These are phyloP conservation scores for Darevskia mixta DNA, from an alignment of 2,797 vertebrate species.

Conservation along the genomic window DNA sequence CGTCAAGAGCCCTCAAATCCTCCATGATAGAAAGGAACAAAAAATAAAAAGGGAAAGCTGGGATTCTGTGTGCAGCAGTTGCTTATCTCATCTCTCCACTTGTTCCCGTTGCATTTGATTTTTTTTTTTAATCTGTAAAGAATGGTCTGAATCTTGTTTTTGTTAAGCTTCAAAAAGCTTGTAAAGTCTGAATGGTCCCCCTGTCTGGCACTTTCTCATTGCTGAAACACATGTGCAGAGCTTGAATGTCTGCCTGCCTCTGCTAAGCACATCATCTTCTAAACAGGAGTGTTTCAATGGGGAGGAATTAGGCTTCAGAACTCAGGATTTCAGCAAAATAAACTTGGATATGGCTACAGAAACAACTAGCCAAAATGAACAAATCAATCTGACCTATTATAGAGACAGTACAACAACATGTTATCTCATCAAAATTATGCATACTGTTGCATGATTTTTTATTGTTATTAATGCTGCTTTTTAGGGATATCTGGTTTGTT, in stretches of 20 bases:
- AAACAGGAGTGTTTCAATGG: neutral
- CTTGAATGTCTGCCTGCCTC: neutral
- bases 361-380: neutral
- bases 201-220: neutral
- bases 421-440: neutral
- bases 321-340: neutral
- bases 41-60: neutral
- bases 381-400: neutral
- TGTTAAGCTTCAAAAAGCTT: neutral
- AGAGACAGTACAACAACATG: neutral
- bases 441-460: neutral
- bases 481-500: too few species aligned
- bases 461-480: too few species aligned
- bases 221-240: neutral
- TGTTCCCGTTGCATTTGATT: constrained; percentile 8
- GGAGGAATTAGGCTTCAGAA: neutral
- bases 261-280: neutral
- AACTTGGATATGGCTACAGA: neutral
- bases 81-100: constrained; percentile 10
- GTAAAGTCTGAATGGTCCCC: neutral
- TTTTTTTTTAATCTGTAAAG: neutral
- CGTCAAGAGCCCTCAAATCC: constrained; percentile 1
- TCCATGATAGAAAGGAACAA: neutral
- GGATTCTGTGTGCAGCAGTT: neutral
- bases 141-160: neutral